Conservation (phyloP, 2,113 vertebrate species). For the Antennarius striatus region DNA sequence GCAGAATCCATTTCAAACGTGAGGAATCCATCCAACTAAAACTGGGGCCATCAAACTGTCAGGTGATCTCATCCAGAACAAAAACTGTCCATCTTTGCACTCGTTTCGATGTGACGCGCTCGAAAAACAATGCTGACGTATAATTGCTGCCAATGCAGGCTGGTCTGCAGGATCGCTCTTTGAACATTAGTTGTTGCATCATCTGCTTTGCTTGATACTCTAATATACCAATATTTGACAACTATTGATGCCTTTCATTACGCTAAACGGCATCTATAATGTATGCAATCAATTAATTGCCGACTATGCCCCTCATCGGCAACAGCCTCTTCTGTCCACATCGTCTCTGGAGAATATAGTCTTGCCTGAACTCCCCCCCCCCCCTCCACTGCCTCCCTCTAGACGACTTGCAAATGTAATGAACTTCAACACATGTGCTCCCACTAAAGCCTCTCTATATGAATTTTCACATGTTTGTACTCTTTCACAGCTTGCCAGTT, state of each 20-base stretch:
- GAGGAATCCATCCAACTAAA: too few relatives aligned
- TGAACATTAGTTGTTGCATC: too few relatives aligned
- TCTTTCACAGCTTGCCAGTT: background rate
- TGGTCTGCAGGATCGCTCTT: too few relatives aligned
- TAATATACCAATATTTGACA: constrained; percentile 9
- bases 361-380: constrained; percentile 14
- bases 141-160: constrained; percentile 22
- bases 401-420: constrained; percentile 25
- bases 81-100: background rate
- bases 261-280: constrained; percentile 23
- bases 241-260: constrained; percentile 29
- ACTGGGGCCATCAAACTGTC: too few relatives aligned
- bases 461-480: too few relatives aligned
- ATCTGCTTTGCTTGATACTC: too few relatives aligned
- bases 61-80: constrained; percentile 18
- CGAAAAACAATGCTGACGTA: constrained; percentile 4
- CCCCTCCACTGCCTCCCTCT: background rate
- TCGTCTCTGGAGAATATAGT: constrained; percentile 36
- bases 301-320: constrained; percentile 41
- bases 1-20: too few relatives aligned
- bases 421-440: constrained; percentile 10
- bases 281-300: constrained; percentile 46
- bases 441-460: too few relatives aligned
- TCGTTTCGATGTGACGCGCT: too few relatives aligned
- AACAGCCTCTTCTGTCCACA: constrained; percentile 15